These are phyloP conservation scores for Gnathonemus echidnorhynchus DNA, from an alignment of 2,113 vertebrate species.

Conservation along the genomic window DNA sequence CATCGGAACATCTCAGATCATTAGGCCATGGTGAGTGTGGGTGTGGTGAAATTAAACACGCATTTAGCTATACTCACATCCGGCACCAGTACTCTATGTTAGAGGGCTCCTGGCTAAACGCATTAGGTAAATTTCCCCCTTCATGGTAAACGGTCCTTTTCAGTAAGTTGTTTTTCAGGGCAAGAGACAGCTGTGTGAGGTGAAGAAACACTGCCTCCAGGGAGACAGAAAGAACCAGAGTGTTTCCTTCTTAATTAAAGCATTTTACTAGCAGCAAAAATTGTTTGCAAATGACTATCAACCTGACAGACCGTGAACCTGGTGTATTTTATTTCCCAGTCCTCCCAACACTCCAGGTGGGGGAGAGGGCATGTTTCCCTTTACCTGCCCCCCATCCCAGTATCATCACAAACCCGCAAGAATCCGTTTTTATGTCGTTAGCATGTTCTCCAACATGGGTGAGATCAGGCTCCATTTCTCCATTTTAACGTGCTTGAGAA, in stretches of 20 bases:
- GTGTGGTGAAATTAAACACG: background rate
- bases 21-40: background rate
- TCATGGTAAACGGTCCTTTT: background rate
- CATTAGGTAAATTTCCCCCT: background rate
- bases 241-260: background rate
- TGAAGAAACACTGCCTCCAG: background rate
- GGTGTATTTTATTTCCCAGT: background rate
- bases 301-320: background rate
- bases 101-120: background rate
- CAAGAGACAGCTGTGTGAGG: background rate
- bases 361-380: background rate
- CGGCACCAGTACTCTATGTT: background rate
- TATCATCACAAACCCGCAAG: background rate
- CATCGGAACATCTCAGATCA: background rate
- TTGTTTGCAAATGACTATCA: background rate
- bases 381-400: background rate
- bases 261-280: background rate
- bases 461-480: background rate
- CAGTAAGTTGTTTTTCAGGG: background rate
- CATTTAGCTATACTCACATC: background rate
- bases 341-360: background rate
- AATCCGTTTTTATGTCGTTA: background rate
- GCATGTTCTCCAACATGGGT: background rate
- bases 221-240: background rate
- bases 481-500: constrained; percentile 8